These are phyloP conservation scores for Geotrypetes seraphini DNA, from an alignment of 2,797 vertebrate genomes.

Conservation along the genomic window DNA sequence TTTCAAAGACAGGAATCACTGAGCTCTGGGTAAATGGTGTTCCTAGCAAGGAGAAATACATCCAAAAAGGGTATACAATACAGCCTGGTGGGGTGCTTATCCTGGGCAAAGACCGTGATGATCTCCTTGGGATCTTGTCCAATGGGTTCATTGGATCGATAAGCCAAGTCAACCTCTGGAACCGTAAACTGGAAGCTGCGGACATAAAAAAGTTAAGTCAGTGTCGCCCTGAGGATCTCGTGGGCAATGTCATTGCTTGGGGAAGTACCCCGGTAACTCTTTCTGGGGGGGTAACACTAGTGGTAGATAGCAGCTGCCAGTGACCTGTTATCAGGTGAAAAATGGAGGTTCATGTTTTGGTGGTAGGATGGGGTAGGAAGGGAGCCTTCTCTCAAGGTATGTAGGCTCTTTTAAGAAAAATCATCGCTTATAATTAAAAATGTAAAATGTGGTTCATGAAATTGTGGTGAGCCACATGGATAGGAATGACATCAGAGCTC, in stretches of 20 bases:
- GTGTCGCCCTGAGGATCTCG: background rate
- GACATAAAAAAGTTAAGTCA: background rate
- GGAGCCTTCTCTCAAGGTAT: too few species aligned
- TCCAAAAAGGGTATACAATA: slow-evolving; percentile 43
- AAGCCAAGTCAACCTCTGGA: slow-evolving; percentile 66
- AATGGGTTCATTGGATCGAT: slow-evolving; percentile 58
- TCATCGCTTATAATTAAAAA: too few species aligned
- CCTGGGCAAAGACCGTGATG: slow-evolving; percentile 63
- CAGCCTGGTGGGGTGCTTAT: slow-evolving; percentile 45
- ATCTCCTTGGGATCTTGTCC: slow-evolving; percentile 56
- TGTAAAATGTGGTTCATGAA: too few species aligned
- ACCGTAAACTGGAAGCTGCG: slow-evolving; percentile 41
- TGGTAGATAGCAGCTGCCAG: slow-evolving; percentile 55
- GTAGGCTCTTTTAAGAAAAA: too few species aligned
- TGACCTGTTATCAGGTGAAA: slow-evolving; percentile 1
- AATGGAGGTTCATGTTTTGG: too few species aligned
- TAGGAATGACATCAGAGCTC: too few species aligned
- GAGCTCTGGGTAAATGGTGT: slow-evolving; percentile 64
- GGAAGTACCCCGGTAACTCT: slow-evolving; percentile 57
- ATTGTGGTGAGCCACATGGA: too few species aligned
- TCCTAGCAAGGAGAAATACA: slow-evolving; percentile 40
- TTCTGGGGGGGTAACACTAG: slow-evolving; percentile 61
- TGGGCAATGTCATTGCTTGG: slow-evolving; percentile 69
- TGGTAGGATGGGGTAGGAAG: background rate
- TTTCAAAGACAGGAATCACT: slow-evolving; percentile 39